phyloP scores from a whole-genome alignment of 2,113 vertebrate genomes.

The Oreotragus oreotragus region DNA sequence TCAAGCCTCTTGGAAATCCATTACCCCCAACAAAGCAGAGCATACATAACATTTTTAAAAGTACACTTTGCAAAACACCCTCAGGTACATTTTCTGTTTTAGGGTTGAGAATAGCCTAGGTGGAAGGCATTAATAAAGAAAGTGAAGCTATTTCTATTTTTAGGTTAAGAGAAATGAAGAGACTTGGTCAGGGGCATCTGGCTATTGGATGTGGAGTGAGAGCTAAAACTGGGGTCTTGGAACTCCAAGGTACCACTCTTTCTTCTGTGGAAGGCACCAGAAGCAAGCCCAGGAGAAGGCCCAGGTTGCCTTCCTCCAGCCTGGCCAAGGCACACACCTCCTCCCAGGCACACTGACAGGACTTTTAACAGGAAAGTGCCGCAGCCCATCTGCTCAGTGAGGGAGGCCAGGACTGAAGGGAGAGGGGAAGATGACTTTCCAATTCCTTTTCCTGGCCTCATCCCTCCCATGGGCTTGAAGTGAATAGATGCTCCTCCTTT shows the following conservation, averaged over 20 bases:
- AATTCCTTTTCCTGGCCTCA: not conserved
- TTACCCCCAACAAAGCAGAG: not conserved
- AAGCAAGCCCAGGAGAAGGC: not conserved
- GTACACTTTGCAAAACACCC: not conserved
- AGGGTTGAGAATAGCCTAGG: not conserved
- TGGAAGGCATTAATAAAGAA: not conserved
- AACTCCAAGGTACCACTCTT: not conserved
- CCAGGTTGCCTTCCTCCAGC: not conserved
- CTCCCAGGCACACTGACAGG: not conserved
- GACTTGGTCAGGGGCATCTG: not conserved
- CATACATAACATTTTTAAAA: constrained; percentile 1
- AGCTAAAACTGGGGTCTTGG: not conserved
- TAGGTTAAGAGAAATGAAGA: not conserved
- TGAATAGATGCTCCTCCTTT: not conserved
- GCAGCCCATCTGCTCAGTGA: not conserved
- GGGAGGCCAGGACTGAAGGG: not conserved
- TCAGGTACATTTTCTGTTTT: not conserved
- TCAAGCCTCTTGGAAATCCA: constrained; percentile 18
- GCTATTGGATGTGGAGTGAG: not conserved
- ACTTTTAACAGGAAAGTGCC: not conserved
- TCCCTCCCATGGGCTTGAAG: not conserved
- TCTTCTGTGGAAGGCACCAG: not conserved
- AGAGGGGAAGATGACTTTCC: not conserved
- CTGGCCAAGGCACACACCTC: not conserved
- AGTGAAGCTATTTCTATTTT: constrained; percentile 21